Evolutionary conservation across 2,113 vertebrate species (phyloP), one percentile per base, ranked within the genome.

Genomic region (Python bivittatus): DNA sequence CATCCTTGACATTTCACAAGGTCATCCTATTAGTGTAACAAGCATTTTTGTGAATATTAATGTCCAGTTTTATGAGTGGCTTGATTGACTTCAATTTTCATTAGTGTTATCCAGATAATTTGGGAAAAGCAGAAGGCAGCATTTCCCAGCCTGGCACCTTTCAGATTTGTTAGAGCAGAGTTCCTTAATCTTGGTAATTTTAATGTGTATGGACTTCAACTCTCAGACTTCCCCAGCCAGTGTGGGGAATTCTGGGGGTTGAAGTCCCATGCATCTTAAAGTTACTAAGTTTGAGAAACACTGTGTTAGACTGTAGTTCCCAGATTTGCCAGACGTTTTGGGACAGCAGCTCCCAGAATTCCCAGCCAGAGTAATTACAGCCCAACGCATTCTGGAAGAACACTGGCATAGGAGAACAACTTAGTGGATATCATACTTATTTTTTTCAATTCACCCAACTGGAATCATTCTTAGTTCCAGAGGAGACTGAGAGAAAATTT

Each of bases 401-500:
- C 42, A 79, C 42, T 79, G 33, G 60, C 52, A n/a, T 92, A 89
- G 94, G 86, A 86, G 87, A 86, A 85, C 58, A 88, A 95, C 88
- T 86, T 11, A 12, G 91, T 94, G 91, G 92, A 93, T 23, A 92
- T 56, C 92, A 91, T 91, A 57, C 57, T 58, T 29, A 29, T 93
- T 96, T 93, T 94, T 83, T 93, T 91, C 93, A 93, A 64, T 95
- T 95, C 53, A 94, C 93, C 56, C 93, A 92, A 38, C 7, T 58
- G 92, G 96, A 95, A 93, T 95, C 94, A 93, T 91, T 93, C 91
- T 95, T 91, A 93, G 95, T 93, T 93, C 91, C 33, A 91, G 87
- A 68, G 84, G 95, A 92, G 93, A 88, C 91, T 92, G 84, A 90
- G 68, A 93, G 54, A 95, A 61, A 96, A 96, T 83, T 96, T 97